Evolutionary conservation across 2,113 vertebrate genomes (phyloP).

Genomic region (Butorides virescens): DNA sequence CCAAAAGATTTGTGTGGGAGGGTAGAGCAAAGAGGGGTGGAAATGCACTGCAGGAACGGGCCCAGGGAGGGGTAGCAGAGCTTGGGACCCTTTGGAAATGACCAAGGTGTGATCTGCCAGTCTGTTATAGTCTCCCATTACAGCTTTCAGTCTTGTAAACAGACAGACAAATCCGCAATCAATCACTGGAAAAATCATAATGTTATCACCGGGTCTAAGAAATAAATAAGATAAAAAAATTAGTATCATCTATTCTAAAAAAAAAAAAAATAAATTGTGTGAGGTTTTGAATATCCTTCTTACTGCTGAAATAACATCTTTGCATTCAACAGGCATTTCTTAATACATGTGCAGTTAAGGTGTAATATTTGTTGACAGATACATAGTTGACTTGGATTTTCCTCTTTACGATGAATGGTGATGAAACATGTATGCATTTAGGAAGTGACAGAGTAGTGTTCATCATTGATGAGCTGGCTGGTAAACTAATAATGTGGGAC

Average conservation of each 20-base stretch:
- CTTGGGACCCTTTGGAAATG: not conserved
- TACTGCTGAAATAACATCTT: not conserved
- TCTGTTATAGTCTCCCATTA: not conserved
- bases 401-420: not conserved
- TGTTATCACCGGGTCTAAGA: not conserved
- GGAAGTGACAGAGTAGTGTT: not conserved
- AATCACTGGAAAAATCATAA: not conserved
- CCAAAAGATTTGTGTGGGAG: not conserved
- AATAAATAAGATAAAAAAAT: not conserved
- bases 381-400: not conserved
- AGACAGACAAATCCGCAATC: not conserved
- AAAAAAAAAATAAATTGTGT: not conserved
- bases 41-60: not conserved
- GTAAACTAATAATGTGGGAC: not conserved
- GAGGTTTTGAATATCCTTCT: not conserved
- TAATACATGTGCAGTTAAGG: not conserved
- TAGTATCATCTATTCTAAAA: not conserved
- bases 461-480: not conserved
- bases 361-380: not conserved
- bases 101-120: not conserved
- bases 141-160: not conserved
- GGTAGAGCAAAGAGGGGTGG: not conserved
- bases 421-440: not conserved
- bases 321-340: not conserved
- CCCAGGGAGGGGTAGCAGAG: not conserved